Conservation (phyloP, 2,113 vertebrate species). For the Holacanthus passer region DNA sequence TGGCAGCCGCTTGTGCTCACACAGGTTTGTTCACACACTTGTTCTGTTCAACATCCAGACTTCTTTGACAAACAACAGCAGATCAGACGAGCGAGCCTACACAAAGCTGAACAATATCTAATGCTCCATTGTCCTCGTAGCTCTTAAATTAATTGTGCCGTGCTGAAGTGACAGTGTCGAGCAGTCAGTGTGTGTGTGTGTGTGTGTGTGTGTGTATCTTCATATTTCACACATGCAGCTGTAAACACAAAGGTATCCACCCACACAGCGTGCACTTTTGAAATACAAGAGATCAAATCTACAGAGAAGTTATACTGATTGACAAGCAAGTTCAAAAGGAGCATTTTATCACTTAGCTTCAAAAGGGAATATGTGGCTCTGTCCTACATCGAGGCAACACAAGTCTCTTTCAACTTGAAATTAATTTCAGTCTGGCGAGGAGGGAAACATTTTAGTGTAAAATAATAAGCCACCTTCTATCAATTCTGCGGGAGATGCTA, state of each 20-base stretch:
- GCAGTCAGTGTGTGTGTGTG: not conserved
- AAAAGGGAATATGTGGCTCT: constrained; percentile 53
- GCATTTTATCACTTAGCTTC: constrained; percentile 71
- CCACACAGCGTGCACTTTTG: constrained; percentile 49
- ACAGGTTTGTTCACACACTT: not conserved
- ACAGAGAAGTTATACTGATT: constrained; percentile 61
- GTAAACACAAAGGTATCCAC: constrained; percentile 60
- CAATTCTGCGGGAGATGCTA: constrained; percentile 67
- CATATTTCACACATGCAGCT: constrained; percentile 34
- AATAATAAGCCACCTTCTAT: constrained; percentile 72
- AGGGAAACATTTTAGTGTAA: constrained; percentile 62
- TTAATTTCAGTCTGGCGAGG: constrained; percentile 64
- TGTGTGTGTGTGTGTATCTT: constrained; percentile 5
- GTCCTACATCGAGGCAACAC: constrained; percentile 48
- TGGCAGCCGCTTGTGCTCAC: not conserved
- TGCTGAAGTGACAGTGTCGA: constrained; percentile 14
- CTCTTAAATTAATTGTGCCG: constrained; percentile 30
- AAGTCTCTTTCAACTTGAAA: constrained; percentile 70
- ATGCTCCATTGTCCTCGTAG: constrained; percentile 14
- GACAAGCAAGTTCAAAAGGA: constrained; percentile 69
- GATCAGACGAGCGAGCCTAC: constrained; percentile 5
- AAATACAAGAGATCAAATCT: constrained; percentile 63
- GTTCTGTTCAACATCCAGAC: not conserved
- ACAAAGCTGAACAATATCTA: constrained; percentile 11
- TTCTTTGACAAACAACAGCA: not conserved